Evolutionary conservation across 1,140 invertebrate species (phyloP), one percentile per base, ranked within the genome.

Genomic region (Drosophila ercepeae): DNA sequence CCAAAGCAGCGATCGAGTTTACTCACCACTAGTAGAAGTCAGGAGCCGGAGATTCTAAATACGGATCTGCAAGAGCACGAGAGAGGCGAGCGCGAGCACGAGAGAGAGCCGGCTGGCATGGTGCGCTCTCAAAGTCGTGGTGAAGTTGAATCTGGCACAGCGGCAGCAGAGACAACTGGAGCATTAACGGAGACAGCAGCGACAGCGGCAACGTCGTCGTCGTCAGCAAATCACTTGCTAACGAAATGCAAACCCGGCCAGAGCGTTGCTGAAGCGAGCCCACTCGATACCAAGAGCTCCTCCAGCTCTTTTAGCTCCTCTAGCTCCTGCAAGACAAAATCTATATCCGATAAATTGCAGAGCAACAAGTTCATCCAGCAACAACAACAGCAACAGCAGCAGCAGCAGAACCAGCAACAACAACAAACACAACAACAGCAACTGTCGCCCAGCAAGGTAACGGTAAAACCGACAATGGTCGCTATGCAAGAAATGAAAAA

Each of bases 401-500:
- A 78, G 11, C 74, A 68, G 0, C 53, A 77, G 2, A 42, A 79
- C 1, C 46, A 76, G 9, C 73, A 64, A 13, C 64, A 60, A 13
- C 70, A 64, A 14, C 77, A 78, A 50, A 45, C 7, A 27, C 27
- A 32, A 11, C 29, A 32, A 32, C 29, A 32, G 11, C 9, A n/a
- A 32, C 2, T 74, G 70, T 89, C 86, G 61, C 86, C 86, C 74
- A 89, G 74, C 52, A 89, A 89, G 74, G 67, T 74, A 81, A 75
- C 76, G 72, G 84, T 89, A 75, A 90, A 90, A 78, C 68, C 76
- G 65, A 91, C 86, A 91, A 91, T 91, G 90, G 90, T 91, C 69
- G 90, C 90, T 71, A 78, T 89, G 75, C 88, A 90, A 76, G 91
- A 91, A 74, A 84, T 91, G 89, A 79, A 78, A 61, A 90, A 91